Conservation (phyloP, 2,888 invertebrate species). For the Campopleginae sp. region DNA sequence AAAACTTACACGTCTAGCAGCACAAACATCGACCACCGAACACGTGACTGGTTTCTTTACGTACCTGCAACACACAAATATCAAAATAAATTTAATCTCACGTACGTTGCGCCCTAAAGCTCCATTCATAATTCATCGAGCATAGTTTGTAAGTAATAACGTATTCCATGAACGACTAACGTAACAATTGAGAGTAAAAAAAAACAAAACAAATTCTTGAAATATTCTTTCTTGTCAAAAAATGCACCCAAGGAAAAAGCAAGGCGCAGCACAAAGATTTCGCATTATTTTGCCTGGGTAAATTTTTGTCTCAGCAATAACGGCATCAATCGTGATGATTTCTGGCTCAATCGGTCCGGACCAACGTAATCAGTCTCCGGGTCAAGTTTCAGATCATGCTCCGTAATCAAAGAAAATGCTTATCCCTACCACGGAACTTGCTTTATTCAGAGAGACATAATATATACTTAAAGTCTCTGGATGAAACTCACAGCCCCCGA, state of each 20-base stretch:
- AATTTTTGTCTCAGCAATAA: too few relatives aligned
- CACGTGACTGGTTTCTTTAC: slow-evolving; percentile 60
- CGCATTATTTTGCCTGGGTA: too few relatives aligned
- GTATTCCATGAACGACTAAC: not conserved
- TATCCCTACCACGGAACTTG: too few relatives aligned
- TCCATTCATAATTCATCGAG: not conserved
- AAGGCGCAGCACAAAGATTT: not conserved
- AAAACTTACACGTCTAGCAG: slow-evolving; percentile 50
- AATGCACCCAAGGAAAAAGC: not conserved
- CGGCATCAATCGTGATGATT: too few relatives aligned
- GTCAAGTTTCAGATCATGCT: too few relatives aligned
- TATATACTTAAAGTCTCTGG: too few relatives aligned
- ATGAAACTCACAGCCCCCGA: not conserved
- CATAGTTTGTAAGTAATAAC: not conserved
- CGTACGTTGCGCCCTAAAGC: too few relatives aligned
- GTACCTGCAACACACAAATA: slow-evolving; percentile 68
- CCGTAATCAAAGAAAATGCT: too few relatives aligned
- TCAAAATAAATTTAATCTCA: slow-evolving; percentile 8
- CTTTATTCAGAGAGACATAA: too few relatives aligned
- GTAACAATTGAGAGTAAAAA: not conserved
- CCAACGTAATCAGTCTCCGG: too few relatives aligned
- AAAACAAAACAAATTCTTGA: not conserved
- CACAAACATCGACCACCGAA: slow-evolving; percentile 63
- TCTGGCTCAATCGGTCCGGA: too few relatives aligned
- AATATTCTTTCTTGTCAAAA: not conserved